These are phyloP conservation scores for Hydrophis major DNA, from an alignment of 2,797 vertebrate genomes.

Conservation along the genomic window DNA sequence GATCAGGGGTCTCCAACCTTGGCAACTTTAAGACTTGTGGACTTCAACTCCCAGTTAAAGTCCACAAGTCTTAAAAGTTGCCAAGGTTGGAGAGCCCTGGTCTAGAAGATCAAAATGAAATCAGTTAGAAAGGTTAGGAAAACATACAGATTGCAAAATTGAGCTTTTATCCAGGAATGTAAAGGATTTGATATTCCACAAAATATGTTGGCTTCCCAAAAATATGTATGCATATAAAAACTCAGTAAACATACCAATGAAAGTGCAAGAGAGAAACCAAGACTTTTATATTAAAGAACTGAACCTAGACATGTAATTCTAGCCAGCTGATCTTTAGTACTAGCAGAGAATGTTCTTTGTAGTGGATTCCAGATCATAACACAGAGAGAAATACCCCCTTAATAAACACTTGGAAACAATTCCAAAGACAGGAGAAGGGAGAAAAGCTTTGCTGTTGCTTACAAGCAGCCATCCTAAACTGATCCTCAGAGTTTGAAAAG, in stretches of 20 bases:
- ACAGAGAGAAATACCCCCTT: not conserved
- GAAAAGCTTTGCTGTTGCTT: not conserved
- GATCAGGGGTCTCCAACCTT: too few species aligned
- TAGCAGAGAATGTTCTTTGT: not conserved
- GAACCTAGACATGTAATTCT: not conserved
- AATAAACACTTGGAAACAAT: not conserved
- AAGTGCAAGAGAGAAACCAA: not conserved
- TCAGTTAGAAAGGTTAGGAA: not conserved
- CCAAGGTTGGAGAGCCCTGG: too few species aligned
- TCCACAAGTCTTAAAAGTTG: too few species aligned
- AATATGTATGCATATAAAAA: not conserved
- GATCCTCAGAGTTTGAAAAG: not conserved
- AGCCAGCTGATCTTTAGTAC: not conserved
- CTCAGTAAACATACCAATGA: not conserved
- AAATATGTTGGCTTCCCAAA: not conserved
- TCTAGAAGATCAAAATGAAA: not conserved
- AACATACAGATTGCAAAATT: not conserved
- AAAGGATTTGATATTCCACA: not conserved
- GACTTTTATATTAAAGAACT: not conserved
- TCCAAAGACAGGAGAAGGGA: not conserved
- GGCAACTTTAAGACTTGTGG: too few species aligned
- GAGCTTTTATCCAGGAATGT: not conserved
- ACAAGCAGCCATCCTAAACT: not conserved
- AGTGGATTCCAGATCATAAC: not conserved
- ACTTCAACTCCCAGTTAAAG: too few species aligned